These are phyloP conservation scores for Dipodomys spectabilis DNA, from an alignment of 2,113 vertebrate species.

Conservation along the genomic window DNA sequence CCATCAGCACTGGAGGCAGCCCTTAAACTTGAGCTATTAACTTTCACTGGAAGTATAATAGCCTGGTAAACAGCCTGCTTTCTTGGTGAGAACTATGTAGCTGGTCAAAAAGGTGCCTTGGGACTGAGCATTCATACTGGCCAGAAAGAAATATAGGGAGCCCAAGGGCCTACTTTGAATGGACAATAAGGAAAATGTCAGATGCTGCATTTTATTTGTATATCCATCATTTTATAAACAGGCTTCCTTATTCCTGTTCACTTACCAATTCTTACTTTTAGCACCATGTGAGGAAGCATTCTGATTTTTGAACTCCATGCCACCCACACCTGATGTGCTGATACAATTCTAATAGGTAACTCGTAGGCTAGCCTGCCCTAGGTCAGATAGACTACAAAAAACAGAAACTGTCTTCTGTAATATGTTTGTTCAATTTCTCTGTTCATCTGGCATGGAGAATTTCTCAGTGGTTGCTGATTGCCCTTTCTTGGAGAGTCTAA, in stretches of 20 bases:
- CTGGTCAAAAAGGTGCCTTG: slow-evolving; percentile 7
- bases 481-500: not conserved
- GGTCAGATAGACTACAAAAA: not conserved
- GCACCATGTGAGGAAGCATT: not conserved
- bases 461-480: not conserved
- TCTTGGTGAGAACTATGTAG: not conserved
- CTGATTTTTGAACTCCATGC: not conserved
- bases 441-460: not conserved
- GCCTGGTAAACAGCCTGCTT: slow-evolving; percentile 11
- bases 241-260: not conserved
- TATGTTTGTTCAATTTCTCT: not conserved
- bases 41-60: not conserved
- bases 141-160: slow-evolving; percentile 33
- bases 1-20: slow-evolving; percentile 30
- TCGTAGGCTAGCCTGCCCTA: not conserved
- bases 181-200: slow-evolving; percentile 39
- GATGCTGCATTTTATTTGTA: slow-evolving; percentile 38
- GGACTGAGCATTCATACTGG: not conserved
- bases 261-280: not conserved
- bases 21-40: slow-evolving; percentile 65
- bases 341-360: not conserved
- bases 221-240: slow-evolving; percentile 57
- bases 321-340: not conserved
- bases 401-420: not conserved
- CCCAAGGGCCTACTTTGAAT: not conserved